Conservation (phyloP, 2,113 vertebrate genomes). For the Phyllostomus discolor region DNA sequence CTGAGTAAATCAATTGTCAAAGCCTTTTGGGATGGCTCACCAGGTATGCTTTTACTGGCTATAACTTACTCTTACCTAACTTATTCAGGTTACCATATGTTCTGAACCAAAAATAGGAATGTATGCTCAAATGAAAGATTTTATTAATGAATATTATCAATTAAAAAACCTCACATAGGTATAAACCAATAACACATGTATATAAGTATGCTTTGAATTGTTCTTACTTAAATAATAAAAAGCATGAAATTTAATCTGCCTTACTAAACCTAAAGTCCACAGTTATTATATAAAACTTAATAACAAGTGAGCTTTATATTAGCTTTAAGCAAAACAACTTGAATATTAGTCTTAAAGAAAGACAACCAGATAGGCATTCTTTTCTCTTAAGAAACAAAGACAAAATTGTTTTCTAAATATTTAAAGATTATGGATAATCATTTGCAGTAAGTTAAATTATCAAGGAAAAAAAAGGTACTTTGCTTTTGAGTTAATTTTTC, state of each 20-base stretch:
- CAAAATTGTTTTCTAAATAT: not conserved
- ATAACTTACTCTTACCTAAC: not conserved
- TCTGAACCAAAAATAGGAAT: not conserved
- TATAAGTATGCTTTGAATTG: not conserved
- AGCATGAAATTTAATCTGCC: not conserved
- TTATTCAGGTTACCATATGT: not conserved
- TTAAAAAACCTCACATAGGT: not conserved
- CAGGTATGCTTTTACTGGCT: not conserved
- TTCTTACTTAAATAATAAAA: not conserved
- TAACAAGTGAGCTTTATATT: not conserved
- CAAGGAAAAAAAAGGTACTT: not conserved
- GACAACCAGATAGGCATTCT: not conserved
- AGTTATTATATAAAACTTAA: not conserved
- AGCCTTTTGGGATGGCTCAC: not conserved
- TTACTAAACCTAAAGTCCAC: not conserved
- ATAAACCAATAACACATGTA: not conserved
- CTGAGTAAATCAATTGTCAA: not conserved
- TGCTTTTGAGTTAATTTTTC: not conserved
- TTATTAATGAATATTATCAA: not conserved
- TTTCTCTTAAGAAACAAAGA: not conserved
- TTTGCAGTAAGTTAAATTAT: slow-evolving; percentile 5
- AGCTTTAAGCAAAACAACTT: not conserved
- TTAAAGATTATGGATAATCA: not conserved
- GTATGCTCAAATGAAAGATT: not conserved
- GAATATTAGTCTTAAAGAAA: not conserved